phyloP scores from a whole-genome alignment of 1,140 invertebrate species.

The Hyposmocoma kahamanoa region DNA sequence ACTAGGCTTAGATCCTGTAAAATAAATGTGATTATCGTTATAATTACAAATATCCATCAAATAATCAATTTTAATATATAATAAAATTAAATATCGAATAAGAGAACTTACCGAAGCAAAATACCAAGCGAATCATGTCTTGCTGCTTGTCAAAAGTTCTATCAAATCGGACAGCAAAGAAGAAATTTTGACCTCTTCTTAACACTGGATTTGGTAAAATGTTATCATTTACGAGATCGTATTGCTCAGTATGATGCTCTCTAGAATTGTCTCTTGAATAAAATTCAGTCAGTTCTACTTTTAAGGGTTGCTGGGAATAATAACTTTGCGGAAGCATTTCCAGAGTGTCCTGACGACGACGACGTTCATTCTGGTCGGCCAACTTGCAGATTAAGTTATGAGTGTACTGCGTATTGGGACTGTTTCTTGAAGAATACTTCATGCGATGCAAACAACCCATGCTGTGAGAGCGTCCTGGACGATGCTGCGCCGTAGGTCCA shows the following conservation, averaged over 20 bases:
- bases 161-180: constrained; percentile 76
- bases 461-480: constrained; percentile 63
- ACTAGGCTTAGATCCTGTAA: constrained; percentile 77
- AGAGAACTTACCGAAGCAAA: constrained; percentile 59
- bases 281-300: constrained; percentile 77
- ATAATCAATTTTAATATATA: no score
- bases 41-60: no score
- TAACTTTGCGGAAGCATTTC: constrained; percentile 67
- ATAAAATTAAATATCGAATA: background rate
- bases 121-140: constrained; percentile 67
- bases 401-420: constrained; percentile 64
- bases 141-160: constrained; percentile 68
- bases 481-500: constrained; percentile 64
- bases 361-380: constrained; percentile 69
- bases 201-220: constrained; percentile 73
- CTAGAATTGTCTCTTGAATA: constrained; percentile 78
- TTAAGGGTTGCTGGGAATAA: constrained; percentile 73
- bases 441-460: constrained; percentile 57
- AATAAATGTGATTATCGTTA: constrained; percentile 7
- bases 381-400: constrained; percentile 69
- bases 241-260: constrained; percentile 79
- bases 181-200: constrained; percentile 78
- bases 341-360: constrained; percentile 67
- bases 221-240: constrained; percentile 75
- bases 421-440: constrained; percentile 65